Conservation (phyloP, 2,888 invertebrate species). For the Plusia festucae region DNA sequence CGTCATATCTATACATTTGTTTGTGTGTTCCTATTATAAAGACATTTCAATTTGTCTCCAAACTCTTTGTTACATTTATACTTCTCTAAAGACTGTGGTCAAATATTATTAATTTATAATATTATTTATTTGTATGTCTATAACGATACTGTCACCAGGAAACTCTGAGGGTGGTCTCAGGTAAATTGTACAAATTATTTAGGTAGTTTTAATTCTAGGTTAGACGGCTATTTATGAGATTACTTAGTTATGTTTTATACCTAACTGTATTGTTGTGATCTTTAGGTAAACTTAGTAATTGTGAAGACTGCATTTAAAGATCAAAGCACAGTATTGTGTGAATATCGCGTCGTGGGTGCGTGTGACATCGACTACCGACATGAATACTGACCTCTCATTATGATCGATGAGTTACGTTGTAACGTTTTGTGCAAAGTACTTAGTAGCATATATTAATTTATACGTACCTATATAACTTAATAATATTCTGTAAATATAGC, state of each 20-base stretch:
- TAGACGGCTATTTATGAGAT: conserved; percentile 88
- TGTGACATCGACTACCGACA: conserved; percentile 22
- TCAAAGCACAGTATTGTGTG: conserved; percentile 75
- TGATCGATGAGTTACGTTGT: conserved; percentile 77
- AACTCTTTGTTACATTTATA: conserved; percentile 75
- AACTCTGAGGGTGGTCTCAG: conserved; percentile 77
- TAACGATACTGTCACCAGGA: conserved; percentile 80
- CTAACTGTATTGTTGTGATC: conserved; percentile 86
- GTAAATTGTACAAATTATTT: conserved; percentile 88
- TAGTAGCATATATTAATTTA: conserved; percentile 89
- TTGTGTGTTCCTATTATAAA: conserved; percentile 84
- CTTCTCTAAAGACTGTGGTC: conserved; percentile 86
- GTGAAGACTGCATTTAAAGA: conserved; percentile 87
- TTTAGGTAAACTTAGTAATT: conserved; percentile 77
- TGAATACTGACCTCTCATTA: conserved; percentile 76
- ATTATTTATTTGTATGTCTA: conserved; percentile 87
- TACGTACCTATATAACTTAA: conserved; percentile 81
- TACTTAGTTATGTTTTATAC: conserved; percentile 81
- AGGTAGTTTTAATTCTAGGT: conserved; percentile 77
- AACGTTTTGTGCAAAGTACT: conserved; percentile 89
- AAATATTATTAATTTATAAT: conserved; percentile 85
- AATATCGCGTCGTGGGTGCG: conserved; percentile 16
- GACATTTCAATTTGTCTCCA: conserved; percentile 77
- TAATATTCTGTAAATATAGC: conserved; percentile 85
- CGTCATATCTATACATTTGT: conserved; percentile 69